Conservation (phyloP, 64 coral and sea anemone species). For the Anthopleura sola region DNA sequence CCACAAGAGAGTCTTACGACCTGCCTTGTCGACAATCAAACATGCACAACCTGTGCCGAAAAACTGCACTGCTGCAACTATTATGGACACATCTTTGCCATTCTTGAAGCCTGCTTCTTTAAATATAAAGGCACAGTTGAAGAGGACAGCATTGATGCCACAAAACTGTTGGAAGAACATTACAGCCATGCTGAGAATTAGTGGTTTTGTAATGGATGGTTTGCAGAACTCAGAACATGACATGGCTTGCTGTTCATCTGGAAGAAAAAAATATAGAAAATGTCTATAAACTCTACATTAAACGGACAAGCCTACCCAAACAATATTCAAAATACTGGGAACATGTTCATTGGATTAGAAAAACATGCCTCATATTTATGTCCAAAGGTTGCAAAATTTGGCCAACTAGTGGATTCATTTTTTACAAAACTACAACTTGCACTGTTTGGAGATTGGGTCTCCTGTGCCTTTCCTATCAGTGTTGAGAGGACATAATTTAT, state of each 20-base stretch:
- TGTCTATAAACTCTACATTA: too few relatives aligned
- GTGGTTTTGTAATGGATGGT: slow-evolving; percentile 48
- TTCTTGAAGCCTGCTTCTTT: slow-evolving; percentile 45
- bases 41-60: slow-evolving; percentile 46
- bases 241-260: slow-evolving; percentile 52
- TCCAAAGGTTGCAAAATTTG: too few relatives aligned
- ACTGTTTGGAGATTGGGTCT: too few relatives aligned
- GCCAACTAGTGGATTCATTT: too few relatives aligned
- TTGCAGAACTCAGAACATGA: slow-evolving; percentile 56
- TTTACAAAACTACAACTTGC: too few relatives aligned
- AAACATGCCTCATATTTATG: too few relatives aligned
- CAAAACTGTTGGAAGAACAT: slow-evolving; percentile 63
- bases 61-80: slow-evolving; percentile 50
- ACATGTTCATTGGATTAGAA: too few relatives aligned
- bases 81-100: slow-evolving; percentile 46
- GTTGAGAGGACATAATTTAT: too few relatives aligned
- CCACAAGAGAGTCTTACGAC: slow-evolving; percentile 48
- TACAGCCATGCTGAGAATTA: slow-evolving; percentile 36
- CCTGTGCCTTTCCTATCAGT: too few relatives aligned
- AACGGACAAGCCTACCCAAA: too few relatives aligned
- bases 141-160: slow-evolving; percentile 74
- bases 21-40: slow-evolving; percentile 55
- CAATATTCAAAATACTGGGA: too few relatives aligned
- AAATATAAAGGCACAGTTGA: slow-evolving; percentile 75
- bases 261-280: not conserved